Base-by-base conservation (phyloP, 2,888 invertebrate genomes). In the Calameuta pallipes region DNA sequence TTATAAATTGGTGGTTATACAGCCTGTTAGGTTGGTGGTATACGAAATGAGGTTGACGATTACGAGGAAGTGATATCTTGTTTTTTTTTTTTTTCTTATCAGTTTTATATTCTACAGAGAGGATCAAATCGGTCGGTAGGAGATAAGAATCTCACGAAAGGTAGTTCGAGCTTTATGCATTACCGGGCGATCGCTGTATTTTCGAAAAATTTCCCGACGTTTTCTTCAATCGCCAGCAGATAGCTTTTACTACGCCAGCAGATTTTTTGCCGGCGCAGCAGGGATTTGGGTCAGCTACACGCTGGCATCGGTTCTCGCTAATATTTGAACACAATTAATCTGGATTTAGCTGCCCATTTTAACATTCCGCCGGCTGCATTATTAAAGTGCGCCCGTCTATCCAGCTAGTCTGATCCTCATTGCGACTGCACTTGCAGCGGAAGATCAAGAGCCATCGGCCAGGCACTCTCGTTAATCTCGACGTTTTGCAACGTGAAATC, bases 311-410 rank as follows among this genome's bases (percentile, higher is more conserved):
- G 77, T 80, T 76, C 78, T 80, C 81, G 84, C 87, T 87, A 88
- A 89, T 90, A 89, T 90, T 90, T 89, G 88, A 87, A 87, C 85
- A 83, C 88, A 87, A 89, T 90, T 90, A 89, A 89, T 89, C 87
- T 85, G 76, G 82, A 82, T 82, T 85, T 84, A 84, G 78, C n/a
- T 73, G 73, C 76, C 76, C 78, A 78, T 76, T 78, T 78, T 41
- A 78, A 69, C 76, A 71, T 36, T 78, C 73, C 41, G 75, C 34
- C 34, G 76, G 78, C 74, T 78, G 76, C 74, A 73, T 78, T 76
- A 78, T 76, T 78, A 78, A 78, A 78, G 76, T 56, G 74, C 33
- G 73, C 30, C 31, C 23, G 56, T 56, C 23, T 56, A 23, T 23
- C 56, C 9, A 23, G 1, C 56, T 23, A 6, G 56, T 9, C 9